These are phyloP conservation scores for Procavia capensis DNA, from an alignment of 2,113 vertebrate genomes.

Conservation along the genomic window DNA sequence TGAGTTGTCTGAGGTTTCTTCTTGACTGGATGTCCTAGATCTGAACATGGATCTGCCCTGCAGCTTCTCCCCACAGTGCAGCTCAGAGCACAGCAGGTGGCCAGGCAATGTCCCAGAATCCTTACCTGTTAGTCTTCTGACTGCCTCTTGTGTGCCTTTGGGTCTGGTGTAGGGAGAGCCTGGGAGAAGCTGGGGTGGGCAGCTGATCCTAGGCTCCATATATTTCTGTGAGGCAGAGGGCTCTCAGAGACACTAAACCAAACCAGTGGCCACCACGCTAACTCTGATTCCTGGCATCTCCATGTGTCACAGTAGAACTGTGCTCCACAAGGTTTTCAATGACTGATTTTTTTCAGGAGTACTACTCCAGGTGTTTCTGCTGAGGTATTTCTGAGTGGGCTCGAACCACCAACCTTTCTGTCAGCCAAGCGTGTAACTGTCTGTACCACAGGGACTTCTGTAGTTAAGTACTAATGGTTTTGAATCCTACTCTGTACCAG, in stretches of 20 bases:
- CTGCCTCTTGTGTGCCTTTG: neutral
- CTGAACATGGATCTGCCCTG: neutral
- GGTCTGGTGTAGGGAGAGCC: neutral
- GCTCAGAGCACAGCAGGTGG: neutral
- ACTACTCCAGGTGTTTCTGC: neutral
- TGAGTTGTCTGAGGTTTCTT: fast-evolving
- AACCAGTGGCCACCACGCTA: no score
- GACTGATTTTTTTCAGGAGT: no score
- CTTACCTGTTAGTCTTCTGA: neutral
- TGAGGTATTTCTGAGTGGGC: neutral
- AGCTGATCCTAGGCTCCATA: no score
- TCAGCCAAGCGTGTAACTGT: neutral
- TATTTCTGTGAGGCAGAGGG: neutral
- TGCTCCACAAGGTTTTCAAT: no score
- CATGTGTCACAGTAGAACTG: no score
- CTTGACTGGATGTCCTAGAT: neutral
- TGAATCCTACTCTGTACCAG: neutral
- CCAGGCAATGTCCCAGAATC: neutral
- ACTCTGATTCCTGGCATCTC: no score
- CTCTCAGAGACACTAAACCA: no score
- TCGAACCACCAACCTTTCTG: neutral
- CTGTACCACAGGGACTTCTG: neutral
- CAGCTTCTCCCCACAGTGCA: neutral
- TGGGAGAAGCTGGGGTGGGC: neutral
- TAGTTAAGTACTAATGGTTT: neutral